Base-by-base conservation (phyloP, 1,140 invertebrate genomes). In the Leptinotarsa texana region DNA sequence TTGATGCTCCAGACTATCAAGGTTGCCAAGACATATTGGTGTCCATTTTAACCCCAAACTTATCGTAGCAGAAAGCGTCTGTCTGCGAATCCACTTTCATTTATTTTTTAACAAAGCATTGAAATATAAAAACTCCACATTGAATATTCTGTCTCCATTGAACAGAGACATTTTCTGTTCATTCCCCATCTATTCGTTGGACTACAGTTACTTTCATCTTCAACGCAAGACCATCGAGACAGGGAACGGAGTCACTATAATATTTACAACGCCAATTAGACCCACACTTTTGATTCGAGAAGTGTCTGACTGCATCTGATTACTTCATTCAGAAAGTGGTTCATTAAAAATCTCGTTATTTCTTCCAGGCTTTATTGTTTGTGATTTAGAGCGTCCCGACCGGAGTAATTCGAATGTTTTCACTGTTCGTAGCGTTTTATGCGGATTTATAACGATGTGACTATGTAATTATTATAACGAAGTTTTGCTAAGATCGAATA, bases 281-380 rank as follows among this genome's bases (percentile, higher is more conserved):
- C n/a, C n/a, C 51, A 57, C 51, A 57, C 17, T 57, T 18, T 57
- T 57, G 51, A 42, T 42, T 42, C 33, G 33, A 57, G n/a, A 57
- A 15, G 51, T 57, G 51, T 57, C 17, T 57, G 51, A 18, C 51
- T 57, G 51, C 51, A 57, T 57, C 15, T 57, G 51, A 57, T 57
- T 57, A 57, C 51, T 57, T 18, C 51, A 57, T 18, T 17, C 51
- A 57, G 51, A 57, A 57, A 57, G 51, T 57, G 51, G 51, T 57
- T 57, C 51, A 57, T 57, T 57, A 57, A 57, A 57, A 57, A 57
- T 5, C 51, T 57, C 17, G 51, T 57, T 57, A 57, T 57, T 57
- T 57, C n/a, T 57, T 57, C 51, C 51, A 8, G 13, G 17, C 4
- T 57, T 57, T 57, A 57, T 57, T 57, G 51, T 57, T 18, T 57